Conservation (phyloP, 2,888 invertebrate genomes). For the Trachelus stipa region DNA sequence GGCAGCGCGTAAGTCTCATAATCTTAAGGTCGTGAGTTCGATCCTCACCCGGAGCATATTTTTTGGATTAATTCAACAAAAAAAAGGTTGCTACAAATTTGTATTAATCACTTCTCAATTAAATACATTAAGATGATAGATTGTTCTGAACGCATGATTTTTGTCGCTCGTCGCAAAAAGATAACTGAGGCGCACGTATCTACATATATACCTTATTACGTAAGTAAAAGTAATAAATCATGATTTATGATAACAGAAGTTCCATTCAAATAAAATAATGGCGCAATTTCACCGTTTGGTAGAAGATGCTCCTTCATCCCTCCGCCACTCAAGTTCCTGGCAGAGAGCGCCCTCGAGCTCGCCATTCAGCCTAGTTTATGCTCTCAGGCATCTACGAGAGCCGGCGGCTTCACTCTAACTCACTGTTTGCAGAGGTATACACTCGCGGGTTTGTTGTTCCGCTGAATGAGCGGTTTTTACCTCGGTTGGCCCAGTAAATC, state of each 20-base stretch:
- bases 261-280: conserved; percentile 48
- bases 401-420: conserved; percentile 12
- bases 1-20: conserved; percentile 65
- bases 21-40: conserved; percentile 91
- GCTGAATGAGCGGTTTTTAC: conserved; percentile 33
- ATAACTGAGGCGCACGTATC: too few species aligned
- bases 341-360: conserved; percentile 20
- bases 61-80: conserved; percentile 40
- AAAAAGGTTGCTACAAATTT: not conserved
- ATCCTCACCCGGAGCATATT: conserved; percentile 88
- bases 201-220: not conserved
- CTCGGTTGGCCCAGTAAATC: conserved; percentile 43
- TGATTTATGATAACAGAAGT: conserved; percentile 46
- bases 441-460: conserved; percentile 19
- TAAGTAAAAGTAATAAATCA: conserved; percentile 33
- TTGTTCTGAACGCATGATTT: not conserved
- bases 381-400: conserved; percentile 13
- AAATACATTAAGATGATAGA: not conserved
- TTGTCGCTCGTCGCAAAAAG: too few species aligned
- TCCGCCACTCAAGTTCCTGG: not conserved
- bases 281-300: conserved; percentile 37
- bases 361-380: conserved; percentile 34
- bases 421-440: conserved; percentile 8
- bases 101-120: not conserved
- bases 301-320: conserved; percentile 26